phyloP scores from a whole-genome alignment of 2,113 vertebrate genomes.

The Cyrtonyx montezumae region DNA sequence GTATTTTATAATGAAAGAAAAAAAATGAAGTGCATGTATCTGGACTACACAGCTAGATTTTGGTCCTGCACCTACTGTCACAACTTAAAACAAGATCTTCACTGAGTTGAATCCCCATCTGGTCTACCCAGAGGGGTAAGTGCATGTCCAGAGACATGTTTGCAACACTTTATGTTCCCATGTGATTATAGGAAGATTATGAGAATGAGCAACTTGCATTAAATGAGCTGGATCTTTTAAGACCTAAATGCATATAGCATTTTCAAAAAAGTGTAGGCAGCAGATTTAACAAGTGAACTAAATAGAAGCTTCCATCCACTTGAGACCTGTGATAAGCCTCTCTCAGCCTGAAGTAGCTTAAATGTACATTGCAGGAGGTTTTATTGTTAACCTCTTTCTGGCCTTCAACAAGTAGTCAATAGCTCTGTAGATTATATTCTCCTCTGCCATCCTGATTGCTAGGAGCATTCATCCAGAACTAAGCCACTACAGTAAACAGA shows the following conservation, averaged over 20 bases:
- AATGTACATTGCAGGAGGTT: conserved; percentile 49
- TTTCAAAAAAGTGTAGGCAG: not conserved
- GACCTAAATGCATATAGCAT: not conserved
- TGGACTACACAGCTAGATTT: not conserved
- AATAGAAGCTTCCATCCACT: conserved; percentile 14
- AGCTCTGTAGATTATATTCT: conserved; percentile 50
- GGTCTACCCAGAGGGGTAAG: not conserved
- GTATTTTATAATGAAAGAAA: not conserved
- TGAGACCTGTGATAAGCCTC: conserved; percentile 21
- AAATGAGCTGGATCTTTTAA: not conserved
- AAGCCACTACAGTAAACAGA: conserved; percentile 51
- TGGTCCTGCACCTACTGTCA: not conserved
- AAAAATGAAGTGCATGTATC: not conserved
- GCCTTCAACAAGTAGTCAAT: conserved; percentile 64
- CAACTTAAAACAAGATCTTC: not conserved
- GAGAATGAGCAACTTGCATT: not conserved
- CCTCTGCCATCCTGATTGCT: conserved; percentile 44
- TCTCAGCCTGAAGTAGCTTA: conserved; percentile 18
- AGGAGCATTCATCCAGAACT: conserved; percentile 38
- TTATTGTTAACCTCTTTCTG: conserved; percentile 43
- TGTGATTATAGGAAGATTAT: not conserved
- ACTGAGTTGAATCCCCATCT: not conserved
- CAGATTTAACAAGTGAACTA: not conserved
- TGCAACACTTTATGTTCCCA: not conserved
- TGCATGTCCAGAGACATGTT: accelerated